These are phyloP conservation scores for Exocentrus adspersus DNA, from an alignment of 2,888 invertebrate species.

Conservation along the genomic window DNA sequence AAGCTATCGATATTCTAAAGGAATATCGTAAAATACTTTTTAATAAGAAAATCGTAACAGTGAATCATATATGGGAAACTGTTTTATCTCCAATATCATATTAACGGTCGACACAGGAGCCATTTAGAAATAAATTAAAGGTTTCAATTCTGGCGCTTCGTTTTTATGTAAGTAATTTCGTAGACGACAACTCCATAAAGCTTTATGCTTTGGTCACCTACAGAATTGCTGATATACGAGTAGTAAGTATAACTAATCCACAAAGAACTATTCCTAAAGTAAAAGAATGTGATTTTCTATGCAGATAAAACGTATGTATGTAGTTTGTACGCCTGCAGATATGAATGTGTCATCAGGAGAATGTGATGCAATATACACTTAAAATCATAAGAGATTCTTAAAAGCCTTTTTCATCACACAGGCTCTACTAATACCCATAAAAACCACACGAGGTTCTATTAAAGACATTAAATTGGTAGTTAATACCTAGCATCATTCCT, in stretches of 20 bases:
- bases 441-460: constrained; percentile 17
- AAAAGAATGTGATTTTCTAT: too few species aligned
- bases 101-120: constrained; percentile 34
- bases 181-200: constrained; percentile 44
- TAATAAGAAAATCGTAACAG: constrained; percentile 31
- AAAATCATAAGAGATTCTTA: constrained; percentile 10
- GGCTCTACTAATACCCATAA: constrained; percentile 17
- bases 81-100: constrained; percentile 30
- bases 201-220: constrained; percentile 22
- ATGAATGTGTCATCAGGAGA: constrained; percentile 19
- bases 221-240: not conserved
- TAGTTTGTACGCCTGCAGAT: too few species aligned
- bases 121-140: constrained; percentile 55
- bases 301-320: too few species aligned
- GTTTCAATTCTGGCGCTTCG: constrained; percentile 51
- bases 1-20: constrained; percentile 28
- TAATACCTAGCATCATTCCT: constrained; percentile 26
- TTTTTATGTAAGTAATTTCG: constrained; percentile 50
- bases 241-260: not conserved
- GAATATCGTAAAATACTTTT: constrained; percentile 26
- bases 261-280: too few species aligned
- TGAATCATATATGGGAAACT: constrained; percentile 29
- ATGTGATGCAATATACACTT: constrained; percentile 4
- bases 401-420: constrained; percentile 14
- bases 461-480: constrained; percentile 26